Percentiles rank a stretch among this genome's conserved stretches.
Evolutionary conservation across 2,888 invertebrate genomes (phyloP).

Genomic region (Halictus quadricinctus): DNA sequence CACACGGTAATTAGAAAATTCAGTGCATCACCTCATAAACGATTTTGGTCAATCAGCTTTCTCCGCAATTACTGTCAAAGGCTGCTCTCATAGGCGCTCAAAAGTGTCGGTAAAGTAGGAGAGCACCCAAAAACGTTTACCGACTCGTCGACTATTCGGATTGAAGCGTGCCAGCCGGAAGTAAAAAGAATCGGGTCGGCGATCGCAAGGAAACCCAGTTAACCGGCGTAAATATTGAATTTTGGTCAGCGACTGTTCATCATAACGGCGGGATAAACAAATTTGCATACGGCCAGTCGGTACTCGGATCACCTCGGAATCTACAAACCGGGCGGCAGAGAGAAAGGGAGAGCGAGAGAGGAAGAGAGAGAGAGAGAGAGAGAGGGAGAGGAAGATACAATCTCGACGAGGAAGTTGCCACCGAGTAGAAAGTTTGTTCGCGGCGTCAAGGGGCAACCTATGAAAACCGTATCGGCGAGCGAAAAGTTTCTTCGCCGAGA

Average conservation of each 20-base stretch:
- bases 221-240: background rate
- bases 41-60: too few relatives aligned
- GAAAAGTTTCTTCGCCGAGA: background rate
- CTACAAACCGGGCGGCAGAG: background rate
- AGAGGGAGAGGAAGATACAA: background rate
- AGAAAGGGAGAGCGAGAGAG: too few relatives aligned
- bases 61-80: too few relatives aligned
- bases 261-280: background rate
- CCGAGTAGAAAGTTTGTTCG: background rate
- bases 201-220: background rate
- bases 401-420: background rate
- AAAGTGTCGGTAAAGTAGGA: background rate
- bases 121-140: background rate
- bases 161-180: background rate
- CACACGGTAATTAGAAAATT: too few relatives aligned
- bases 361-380: background rate
- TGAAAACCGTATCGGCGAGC: background rate
- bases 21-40: too few relatives aligned
- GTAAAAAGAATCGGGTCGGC: background rate
- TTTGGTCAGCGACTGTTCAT: background rate
- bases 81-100: too few relatives aligned
- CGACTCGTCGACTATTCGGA: background rate
- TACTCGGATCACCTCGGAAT: background rate
- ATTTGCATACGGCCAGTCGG: background rate
- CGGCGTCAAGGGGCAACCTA: background rate